A percentile compares a stretch with the other conserved stretches of the same genome.
Evolutionary conservation across 2,797 vertebrate species (phyloP).

Genomic region (Xyrichtys novacula): DNA sequence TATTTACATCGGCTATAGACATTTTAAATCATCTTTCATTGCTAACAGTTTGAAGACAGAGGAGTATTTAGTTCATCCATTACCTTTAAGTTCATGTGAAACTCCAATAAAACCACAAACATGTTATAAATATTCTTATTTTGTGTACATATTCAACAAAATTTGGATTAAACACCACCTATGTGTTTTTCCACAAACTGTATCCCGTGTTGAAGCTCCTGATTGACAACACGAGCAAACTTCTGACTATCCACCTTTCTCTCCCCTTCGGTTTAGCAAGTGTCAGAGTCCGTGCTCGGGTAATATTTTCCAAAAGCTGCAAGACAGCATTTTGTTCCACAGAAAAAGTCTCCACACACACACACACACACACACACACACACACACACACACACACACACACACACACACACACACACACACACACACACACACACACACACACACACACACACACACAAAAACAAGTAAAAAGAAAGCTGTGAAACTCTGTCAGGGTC

Average conservation of each 20-base stretch:
- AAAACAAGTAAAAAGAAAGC: background rate
- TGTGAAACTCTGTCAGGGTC: background rate
- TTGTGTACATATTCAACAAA: accelerated
- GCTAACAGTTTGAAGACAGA: background rate
- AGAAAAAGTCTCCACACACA: conserved; percentile 1
- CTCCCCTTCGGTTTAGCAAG: background rate
- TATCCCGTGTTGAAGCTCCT: background rate
- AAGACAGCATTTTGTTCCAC: background rate
- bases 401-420: too few relatives aligned
- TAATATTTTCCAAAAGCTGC: background rate
- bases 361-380: too few relatives aligned
- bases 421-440: too few relatives aligned
- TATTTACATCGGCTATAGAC: too few relatives aligned
- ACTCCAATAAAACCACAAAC: background rate
- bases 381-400: too few relatives aligned
- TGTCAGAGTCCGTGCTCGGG: background rate
- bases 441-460: too few relatives aligned
- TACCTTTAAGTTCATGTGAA: background rate
- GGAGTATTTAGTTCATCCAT: background rate
- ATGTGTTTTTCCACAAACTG: background rate
- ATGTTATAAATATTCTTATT: background rate
- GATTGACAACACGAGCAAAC: background rate
- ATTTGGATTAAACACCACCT: background rate
- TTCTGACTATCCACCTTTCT: background rate
- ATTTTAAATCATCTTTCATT: background rate